Conservation (phyloP, 2,888 invertebrate species). For the Orthosia cruda region DNA sequence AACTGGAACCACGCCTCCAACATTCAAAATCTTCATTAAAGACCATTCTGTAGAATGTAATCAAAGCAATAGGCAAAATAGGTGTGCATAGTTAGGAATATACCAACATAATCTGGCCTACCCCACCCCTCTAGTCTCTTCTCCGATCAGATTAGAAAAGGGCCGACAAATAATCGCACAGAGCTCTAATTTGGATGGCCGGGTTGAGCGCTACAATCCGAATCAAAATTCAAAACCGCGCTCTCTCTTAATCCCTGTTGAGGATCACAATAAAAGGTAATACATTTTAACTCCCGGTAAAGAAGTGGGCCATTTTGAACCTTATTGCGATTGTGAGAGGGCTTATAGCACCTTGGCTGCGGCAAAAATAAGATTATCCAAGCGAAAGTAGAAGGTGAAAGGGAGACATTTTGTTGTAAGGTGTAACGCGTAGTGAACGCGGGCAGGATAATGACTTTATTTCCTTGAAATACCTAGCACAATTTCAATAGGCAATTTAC, state of each 20-base stretch:
- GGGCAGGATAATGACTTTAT: conserved; percentile 64
- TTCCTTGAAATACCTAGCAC: conserved; percentile 20
- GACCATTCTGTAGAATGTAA: conserved; percentile 88
- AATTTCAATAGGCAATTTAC: neutral
- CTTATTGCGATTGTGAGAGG: conserved; percentile 76
- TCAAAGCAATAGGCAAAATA: conserved; percentile 90
- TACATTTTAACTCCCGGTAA: conserved; percentile 89
- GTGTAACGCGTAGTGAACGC: conserved; percentile 72
- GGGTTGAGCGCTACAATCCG: conserved; percentile 87
- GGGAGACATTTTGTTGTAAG: conserved; percentile 90
- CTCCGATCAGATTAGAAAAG: conserved; percentile 76
- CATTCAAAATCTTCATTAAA: conserved; percentile 89
- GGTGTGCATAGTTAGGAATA: conserved; percentile 87
- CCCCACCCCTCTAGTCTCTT: conserved; percentile 68
- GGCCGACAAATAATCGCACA: conserved; percentile 81
- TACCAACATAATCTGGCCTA: conserved; percentile 77
- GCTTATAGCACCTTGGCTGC: conserved; percentile 78
- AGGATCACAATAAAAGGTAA: conserved; percentile 92
- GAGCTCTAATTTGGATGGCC: conserved; percentile 87
- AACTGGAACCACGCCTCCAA: conserved; percentile 81
- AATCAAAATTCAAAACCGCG: conserved; percentile 92
- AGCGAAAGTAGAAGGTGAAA: conserved; percentile 92
- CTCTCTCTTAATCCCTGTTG: conserved; percentile 92
- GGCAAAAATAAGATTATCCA: conserved; percentile 90
- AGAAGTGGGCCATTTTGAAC: conserved; percentile 76